Evolutionary conservation across 2,113 vertebrate genomes (phyloP).

Genomic region (Zingel zingel): DNA sequence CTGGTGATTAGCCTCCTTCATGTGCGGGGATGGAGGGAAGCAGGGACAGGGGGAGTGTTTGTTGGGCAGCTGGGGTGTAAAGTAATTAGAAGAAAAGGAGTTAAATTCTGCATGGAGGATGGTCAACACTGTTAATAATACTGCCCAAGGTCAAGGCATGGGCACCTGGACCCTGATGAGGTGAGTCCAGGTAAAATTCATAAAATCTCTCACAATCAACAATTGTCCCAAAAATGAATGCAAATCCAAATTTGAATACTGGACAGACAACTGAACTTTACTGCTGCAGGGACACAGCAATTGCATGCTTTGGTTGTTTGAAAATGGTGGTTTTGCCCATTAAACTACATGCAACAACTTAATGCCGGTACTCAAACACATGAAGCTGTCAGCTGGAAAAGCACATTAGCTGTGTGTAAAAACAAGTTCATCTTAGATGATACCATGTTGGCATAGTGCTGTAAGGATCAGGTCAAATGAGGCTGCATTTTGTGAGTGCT

Average conservation of each 20-base stretch:
- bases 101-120: conserved; percentile 21
- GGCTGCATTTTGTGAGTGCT: conserved; percentile 19
- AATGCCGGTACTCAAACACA: conserved; percentile 12
- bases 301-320: background rate
- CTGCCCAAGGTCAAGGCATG: conserved; percentile 24
- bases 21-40: conserved; percentile 55
- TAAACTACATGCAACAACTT: background rate
- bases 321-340: conserved; percentile 18
- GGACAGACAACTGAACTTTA: background rate
- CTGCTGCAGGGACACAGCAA: background rate
- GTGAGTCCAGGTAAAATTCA: conserved; percentile 1
- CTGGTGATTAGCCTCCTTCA: conserved; percentile 78
- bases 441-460: conserved; percentile 24
- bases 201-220: background rate
- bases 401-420: conserved; percentile 20
- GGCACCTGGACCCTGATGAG: conserved; percentile 23
- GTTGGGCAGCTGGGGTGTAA: conserved; percentile 65
- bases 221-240: background rate
- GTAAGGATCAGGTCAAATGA: background rate
- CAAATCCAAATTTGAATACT: background rate
- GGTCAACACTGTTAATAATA: conserved; percentile 24
- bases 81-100: conserved; percentile 59
- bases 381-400: conserved; percentile 38
- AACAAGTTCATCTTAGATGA: conserved; percentile 5
- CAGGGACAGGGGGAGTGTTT: conserved; percentile 28